Conservation (phyloP, 2,888 invertebrate species). For the Desoria tigrina region DNA sequence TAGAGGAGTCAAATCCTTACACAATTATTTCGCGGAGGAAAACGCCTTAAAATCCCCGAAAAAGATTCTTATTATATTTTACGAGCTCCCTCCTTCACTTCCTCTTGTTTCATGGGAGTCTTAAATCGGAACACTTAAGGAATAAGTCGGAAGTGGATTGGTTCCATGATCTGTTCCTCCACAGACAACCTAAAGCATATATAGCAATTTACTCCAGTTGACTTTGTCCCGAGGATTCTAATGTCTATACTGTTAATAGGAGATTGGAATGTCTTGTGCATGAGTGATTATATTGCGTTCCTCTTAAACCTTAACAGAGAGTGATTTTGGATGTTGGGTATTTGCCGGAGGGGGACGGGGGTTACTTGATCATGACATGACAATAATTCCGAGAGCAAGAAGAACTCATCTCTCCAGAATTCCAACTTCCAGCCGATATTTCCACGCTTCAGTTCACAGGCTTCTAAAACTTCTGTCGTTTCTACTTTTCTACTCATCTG, state of each 20-base stretch:
- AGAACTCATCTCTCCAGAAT: conserved; percentile 3
- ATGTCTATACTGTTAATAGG: background rate
- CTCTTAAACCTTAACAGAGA: background rate
- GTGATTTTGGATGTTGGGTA: background rate
- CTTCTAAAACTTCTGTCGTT: no score
- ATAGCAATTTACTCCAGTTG: no score
- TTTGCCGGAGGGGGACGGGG: background rate
- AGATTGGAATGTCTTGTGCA: background rate
- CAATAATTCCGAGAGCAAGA: background rate
- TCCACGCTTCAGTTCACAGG: background rate
- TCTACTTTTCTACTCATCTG: no score
- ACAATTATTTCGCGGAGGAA: no score
- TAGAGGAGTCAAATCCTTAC: no score
- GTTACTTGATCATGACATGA: no score
- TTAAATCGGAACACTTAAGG: conserved; percentile 6
- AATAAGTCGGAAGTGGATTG: background rate
- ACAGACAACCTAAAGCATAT: no score
- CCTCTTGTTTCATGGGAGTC: background rate
- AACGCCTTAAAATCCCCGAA: no score
- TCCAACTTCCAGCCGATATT: background rate
- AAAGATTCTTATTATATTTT: no score
- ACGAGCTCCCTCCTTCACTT: no score
- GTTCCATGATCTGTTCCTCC: no score
- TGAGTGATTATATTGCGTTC: background rate
- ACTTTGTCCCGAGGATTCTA: background rate